phyloP scores from a whole-genome alignment of 2,797 vertebrate species.

The Neopelma chrysocephalum region DNA sequence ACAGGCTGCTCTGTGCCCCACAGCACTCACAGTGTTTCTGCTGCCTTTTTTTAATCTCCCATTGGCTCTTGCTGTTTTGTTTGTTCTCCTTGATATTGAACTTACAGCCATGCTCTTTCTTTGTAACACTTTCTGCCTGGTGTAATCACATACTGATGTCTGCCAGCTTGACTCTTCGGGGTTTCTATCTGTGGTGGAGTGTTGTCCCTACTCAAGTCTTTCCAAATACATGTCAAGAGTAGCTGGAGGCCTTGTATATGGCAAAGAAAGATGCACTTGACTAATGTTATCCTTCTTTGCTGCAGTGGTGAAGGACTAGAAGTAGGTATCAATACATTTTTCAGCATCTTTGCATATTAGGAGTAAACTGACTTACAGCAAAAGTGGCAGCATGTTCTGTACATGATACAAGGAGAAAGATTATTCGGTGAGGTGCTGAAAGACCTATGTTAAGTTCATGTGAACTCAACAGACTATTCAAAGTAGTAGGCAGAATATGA shows the following conservation, averaged over 20 bases:
- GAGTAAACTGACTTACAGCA: neutral
- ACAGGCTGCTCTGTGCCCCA: neutral
- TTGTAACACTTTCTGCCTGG: neutral
- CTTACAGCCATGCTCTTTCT: neutral
- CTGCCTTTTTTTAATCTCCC: neutral
- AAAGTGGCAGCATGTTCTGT: neutral
- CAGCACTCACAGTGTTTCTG: neutral
- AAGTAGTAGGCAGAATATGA: neutral
- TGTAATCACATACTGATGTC: neutral
- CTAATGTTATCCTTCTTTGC: neutral
- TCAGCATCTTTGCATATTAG: neutral
- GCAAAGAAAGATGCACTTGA: neutral
- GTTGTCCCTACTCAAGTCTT: neutral
- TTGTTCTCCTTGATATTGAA: neutral
- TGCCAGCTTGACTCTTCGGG: neutral
- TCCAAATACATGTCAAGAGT: fast-evolving
- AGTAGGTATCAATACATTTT: neutral
- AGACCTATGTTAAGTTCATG: neutral
- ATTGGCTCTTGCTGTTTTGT: neutral
- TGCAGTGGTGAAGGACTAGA: neutral
- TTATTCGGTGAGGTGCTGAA: neutral
- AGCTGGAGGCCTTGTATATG: neutral
- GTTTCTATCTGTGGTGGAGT: neutral
- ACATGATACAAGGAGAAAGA: neutral
- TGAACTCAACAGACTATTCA: neutral